Evolutionary conservation across 2,797 vertebrate genomes (phyloP).

Genomic region (Pantherophis alleghaniensis): DNA sequence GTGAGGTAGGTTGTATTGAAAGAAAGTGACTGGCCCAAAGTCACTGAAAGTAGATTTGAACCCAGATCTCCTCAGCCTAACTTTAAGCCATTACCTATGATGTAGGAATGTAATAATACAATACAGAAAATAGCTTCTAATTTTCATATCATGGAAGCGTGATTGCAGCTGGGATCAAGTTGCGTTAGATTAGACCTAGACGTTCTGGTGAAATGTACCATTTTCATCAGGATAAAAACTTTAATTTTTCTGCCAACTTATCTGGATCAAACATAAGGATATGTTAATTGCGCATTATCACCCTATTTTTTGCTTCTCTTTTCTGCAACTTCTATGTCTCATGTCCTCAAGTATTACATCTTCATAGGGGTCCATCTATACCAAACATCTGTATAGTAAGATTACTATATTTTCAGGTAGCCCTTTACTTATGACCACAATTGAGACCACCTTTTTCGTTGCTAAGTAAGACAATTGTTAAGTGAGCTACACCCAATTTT

Average conservation of each 20-base stretch:
- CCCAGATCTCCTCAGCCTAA: background rate
- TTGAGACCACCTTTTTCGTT: background rate
- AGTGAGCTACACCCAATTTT: background rate
- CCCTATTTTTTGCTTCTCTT: background rate
- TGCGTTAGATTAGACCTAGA: background rate
- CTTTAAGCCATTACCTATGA: background rate
- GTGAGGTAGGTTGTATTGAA: background rate
- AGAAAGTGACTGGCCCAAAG: background rate
- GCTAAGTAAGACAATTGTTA: background rate
- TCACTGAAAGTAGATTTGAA: background rate
- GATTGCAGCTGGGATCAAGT: background rate
- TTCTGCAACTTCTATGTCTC: background rate
- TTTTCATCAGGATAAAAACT: background rate
- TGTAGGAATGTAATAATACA: background rate
- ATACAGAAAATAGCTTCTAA: background rate
- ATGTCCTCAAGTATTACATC: background rate
- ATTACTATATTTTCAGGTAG: background rate
- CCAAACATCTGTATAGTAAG: background rate
- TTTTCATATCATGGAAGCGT: background rate
- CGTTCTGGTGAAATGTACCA: background rate
- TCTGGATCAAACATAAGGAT: background rate
- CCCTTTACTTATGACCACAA: background rate
- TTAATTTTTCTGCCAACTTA: background rate
- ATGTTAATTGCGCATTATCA: background rate
- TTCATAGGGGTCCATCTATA: background rate